Conservation (phyloP, 1,140 invertebrate genomes). For the Teleogryllus occipitalis region DNA sequence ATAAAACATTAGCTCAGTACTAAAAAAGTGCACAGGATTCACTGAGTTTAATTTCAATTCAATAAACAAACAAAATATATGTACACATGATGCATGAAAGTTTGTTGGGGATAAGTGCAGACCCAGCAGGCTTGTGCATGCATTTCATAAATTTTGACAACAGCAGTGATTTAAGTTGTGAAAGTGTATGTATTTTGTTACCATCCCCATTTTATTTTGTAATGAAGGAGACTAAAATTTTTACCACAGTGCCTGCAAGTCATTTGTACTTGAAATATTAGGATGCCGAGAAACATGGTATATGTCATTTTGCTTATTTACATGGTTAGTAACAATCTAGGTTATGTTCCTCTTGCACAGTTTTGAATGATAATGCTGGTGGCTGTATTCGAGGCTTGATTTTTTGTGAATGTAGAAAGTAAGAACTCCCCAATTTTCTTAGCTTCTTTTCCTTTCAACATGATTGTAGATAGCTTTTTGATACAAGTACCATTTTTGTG, state of each 20-base stretch:
- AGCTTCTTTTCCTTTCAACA: not conserved
- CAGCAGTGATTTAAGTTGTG: not conserved
- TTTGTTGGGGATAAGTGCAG: not conserved
- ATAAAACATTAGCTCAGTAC: too few species aligned
- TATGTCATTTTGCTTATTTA: slow-evolving; percentile 1
- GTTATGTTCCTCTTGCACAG: slow-evolving; percentile 3
- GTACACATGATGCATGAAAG: not conserved
- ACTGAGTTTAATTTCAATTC: too few species aligned
- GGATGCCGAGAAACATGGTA: not conserved
- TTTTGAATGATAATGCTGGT: slow-evolving; percentile 1
- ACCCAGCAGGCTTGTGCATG: not conserved
- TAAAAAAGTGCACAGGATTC: too few species aligned
- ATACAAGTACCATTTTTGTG: not conserved
- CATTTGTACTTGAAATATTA: slow-evolving; percentile 2
- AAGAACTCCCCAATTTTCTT: not conserved
- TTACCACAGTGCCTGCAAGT: slow-evolving; percentile 3
- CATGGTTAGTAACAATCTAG: not conserved
- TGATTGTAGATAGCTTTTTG: not conserved
- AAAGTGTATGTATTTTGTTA: not conserved
- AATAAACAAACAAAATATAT: too few species aligned
- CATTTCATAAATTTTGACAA: not conserved
- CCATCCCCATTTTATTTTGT: not conserved
- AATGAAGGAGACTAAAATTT: not conserved
- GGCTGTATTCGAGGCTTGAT: not conserved
- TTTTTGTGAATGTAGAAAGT: not conserved